phyloP scores from a whole-genome alignment of 2,797 vertebrate genomes.

The Betta splendens region DNA sequence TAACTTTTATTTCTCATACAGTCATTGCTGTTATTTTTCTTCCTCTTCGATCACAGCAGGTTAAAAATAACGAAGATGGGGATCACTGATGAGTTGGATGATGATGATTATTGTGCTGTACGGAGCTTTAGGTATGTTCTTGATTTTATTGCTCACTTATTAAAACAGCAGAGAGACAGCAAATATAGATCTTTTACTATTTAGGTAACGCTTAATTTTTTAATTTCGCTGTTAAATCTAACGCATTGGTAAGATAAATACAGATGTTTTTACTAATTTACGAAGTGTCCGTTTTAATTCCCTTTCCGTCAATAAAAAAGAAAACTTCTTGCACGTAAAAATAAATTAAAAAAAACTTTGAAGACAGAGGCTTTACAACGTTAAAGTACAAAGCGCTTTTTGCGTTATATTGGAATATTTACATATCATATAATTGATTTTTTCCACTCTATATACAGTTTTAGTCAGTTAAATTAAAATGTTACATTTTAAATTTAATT shows the following conservation, averaged over 20 bases:
- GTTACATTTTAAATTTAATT: no score
- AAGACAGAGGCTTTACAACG: constrained; percentile 11
- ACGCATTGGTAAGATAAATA: not conserved
- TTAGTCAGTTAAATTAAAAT: no score
- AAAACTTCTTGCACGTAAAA: not conserved
- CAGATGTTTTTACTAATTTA: not conserved
- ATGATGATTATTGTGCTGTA: constrained; percentile 29
- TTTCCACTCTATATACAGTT: no score
- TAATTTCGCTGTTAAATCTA: not conserved
- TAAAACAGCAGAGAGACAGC: not conserved
- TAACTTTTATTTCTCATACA: not conserved
- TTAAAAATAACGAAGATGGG: constrained; percentile 13
- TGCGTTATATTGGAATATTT: constrained; percentile 11
- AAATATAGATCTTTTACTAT: not conserved
- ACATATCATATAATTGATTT: not conserved
- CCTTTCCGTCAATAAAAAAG: not conserved
- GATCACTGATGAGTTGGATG: constrained; percentile 19
- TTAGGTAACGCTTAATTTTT: not conserved
- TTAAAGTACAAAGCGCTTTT: not conserved
- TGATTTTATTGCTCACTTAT: constrained; percentile 1
- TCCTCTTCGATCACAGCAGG: constrained; percentile 38
- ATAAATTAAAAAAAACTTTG: not conserved
- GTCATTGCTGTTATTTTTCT: constrained; percentile 1
- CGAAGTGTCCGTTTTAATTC: not conserved
- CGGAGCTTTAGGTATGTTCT: constrained; percentile 66